A percentile compares a stretch with the other conserved stretches of the same genome.
phyloP scores from a whole-genome alignment of 2,113 vertebrate genomes.

The Scomber japonicus region DNA sequence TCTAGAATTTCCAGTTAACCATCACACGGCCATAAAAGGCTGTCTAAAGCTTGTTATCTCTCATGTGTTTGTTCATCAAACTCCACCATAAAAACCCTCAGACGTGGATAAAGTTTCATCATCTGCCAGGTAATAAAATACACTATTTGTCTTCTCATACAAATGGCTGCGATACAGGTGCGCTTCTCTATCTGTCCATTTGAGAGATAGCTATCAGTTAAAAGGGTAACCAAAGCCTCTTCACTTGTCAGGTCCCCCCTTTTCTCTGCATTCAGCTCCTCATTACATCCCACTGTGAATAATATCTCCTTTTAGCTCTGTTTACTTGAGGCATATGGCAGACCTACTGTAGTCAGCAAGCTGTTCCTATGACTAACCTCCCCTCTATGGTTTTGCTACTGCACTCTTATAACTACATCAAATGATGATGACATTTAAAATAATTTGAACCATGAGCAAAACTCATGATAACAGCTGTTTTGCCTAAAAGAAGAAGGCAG shows the following conservation, averaged over 20 bases:
- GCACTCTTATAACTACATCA: constrained; percentile 53
- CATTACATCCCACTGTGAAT: constrained; percentile 64
- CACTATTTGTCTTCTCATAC: constrained; percentile 71
- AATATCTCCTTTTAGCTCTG: constrained; percentile 75
- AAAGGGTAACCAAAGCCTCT: constrained; percentile 80
- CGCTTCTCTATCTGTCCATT: constrained; percentile 60
- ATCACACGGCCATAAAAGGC: constrained; percentile 47
- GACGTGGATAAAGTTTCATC: constrained; percentile 72
- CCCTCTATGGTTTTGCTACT: constrained; percentile 36
- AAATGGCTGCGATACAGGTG: constrained; percentile 73
- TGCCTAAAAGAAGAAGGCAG: constrained; percentile 40
- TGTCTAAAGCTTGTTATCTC: constrained; percentile 62
- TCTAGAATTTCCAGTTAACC: constrained; percentile 36
- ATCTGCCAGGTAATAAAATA: constrained; percentile 73
- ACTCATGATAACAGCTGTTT: constrained; percentile 49
- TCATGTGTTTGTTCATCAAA: constrained; percentile 70
- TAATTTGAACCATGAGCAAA: constrained; percentile 43
- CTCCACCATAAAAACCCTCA: constrained; percentile 50
- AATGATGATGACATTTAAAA: constrained; percentile 41
- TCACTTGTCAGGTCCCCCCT: constrained; percentile 48
- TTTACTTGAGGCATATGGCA: constrained; percentile 77
- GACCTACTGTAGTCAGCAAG: constrained; percentile 65
- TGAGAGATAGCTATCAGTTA: constrained; percentile 81
- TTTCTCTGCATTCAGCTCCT: constrained; percentile 39
- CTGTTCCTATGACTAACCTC: constrained; percentile 67